Base-by-base conservation (phyloP, 2,888 invertebrate species). In the Oscheius sp. region DNA sequence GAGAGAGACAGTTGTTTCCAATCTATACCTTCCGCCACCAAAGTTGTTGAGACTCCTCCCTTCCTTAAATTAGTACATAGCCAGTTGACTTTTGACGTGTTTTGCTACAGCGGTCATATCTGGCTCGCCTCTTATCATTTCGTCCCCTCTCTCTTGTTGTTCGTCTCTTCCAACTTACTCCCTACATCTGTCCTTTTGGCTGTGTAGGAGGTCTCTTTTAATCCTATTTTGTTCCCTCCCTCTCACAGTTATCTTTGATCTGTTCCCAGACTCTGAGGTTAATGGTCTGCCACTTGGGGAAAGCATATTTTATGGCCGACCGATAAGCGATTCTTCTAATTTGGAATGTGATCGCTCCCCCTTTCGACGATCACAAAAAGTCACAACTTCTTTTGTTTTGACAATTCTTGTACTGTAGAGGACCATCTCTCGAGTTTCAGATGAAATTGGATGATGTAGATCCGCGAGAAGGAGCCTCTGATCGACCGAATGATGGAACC, bases 401-500 rank as follows among this genome's bases (percentile, higher is more conserved):
- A 20, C 17, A 6, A 23, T 20, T 46, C 8, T 6, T 34, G 37
- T 12, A 34, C 8, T 10, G 37, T 6, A 12, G 17, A 33, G 55
- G 1, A 20, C n/a, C n/a, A n/a, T n/a, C n/a, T n/a, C n/a, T n/a
- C n/a, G n/a, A n/a, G n/a, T n/a, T n/a, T n/a, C n/a, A n/a, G n/a
- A 58, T 58, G 58, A 58, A 58, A 42, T 5, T 39, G 27, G 58
- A 58, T 25, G 58, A 58, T 12, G 39, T 39, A 12, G 58, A 58
- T 39, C 20, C 64, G 5, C 46, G 64, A 12, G 64, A 64, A 33
- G 65, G 65, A 12, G 63, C 42, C 31, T 63, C 63, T 48, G 63
- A 63, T 23, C n/a, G 46, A 15, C n/a, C n/a, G n/a, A 31, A n/a
- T n/a, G 63, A 63, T 23, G 10, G 45, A 6, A 65, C 58, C 17